Base-by-base conservation (phyloP, 2,113 vertebrate species). In the Suncus etruscus region DNA sequence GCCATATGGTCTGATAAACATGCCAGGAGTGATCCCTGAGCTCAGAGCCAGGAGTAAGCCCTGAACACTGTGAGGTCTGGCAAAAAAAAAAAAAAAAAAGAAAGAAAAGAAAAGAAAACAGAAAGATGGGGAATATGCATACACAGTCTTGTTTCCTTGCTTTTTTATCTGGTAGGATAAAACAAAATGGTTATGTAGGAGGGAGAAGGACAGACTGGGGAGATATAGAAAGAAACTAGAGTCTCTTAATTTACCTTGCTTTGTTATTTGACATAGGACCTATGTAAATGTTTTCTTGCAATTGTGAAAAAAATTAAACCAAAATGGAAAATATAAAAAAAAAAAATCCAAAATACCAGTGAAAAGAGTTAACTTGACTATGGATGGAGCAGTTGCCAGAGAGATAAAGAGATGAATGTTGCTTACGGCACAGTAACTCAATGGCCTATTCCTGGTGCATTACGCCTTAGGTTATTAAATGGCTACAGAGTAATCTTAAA, bases 221-320 rank as follows among this genome's bases (percentile, higher is more conserved):
- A 66, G 27, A 29, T 11, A 27, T 24, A 66, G 6, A 66, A 66
- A 66, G 29, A 65, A 69, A 75, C 24, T 9, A 14, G 9, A 8
- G 8, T 16, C 24, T 72, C 29, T 32, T 12, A 74, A 63, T 61
- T 45, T 45, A 72, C 32, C 58, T 73, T 65, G 72, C 27, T 93
- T 74, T 39, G 18, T 78, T 82, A 54, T 45, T 79, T 65, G 47
- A 50, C 20, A 82, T 87, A 81, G n/a, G 39, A 63, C 63, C 79
- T 54, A 31, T 1, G 1, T 72, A 63, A 85, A 78, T 69, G 24
- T 77, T 73, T 73, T 81, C 18, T 61, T 45, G 8, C 47, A 48
- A 65, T 45, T 72, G 72, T 2, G 51, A 83, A 87, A 93, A 70
- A 80, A 80, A 51, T 63, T 6, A 72, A 77, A 76, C 50, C 20